A percentile compares a stretch with the other conserved stretches of the same genome.
Conservation (phyloP, 2,113 vertebrate species). For the mouse (Mus musculus) region DNA sequence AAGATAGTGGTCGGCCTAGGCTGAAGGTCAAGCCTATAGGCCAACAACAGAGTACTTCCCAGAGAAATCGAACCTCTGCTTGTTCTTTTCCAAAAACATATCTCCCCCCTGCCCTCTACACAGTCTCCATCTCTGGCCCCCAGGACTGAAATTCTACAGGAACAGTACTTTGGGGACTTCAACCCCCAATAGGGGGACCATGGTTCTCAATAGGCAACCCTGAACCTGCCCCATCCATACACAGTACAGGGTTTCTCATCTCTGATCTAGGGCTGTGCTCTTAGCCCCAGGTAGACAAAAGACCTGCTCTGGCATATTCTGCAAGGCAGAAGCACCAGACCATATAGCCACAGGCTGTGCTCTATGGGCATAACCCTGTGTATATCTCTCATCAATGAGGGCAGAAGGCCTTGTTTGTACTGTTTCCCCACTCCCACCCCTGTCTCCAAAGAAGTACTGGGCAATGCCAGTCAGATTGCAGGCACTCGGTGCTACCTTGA, state of each 20-base stretch:
- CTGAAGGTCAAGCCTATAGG: neutral
- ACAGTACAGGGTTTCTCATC: neutral
- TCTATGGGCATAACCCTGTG: rapidly evolving
- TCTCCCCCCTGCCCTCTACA: neutral
- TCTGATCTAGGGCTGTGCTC: neutral
- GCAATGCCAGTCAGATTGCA: neutral
- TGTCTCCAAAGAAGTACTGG: neutral
- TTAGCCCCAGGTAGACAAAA: neutral
- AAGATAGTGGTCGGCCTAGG: neutral
- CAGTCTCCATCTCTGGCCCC: neutral
- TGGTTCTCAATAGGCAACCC: neutral
- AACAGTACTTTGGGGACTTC: neutral
- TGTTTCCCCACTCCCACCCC: too few species aligned
- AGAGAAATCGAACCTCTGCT: neutral
- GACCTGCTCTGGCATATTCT: neutral
- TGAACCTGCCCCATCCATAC: neutral
- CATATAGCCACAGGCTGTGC: neutral
- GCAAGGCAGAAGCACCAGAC: neutral
- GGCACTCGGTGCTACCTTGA: neutral
- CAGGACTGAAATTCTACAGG: neutral
- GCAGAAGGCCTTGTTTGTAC: neutral
- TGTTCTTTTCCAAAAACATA: neutral
- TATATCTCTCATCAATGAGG: neutral
- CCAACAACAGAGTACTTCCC: neutral
- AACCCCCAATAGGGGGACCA: neutral